Base-by-base conservation (phyloP, 2,797 vertebrate genomes). In the Picus viridis region DNA sequence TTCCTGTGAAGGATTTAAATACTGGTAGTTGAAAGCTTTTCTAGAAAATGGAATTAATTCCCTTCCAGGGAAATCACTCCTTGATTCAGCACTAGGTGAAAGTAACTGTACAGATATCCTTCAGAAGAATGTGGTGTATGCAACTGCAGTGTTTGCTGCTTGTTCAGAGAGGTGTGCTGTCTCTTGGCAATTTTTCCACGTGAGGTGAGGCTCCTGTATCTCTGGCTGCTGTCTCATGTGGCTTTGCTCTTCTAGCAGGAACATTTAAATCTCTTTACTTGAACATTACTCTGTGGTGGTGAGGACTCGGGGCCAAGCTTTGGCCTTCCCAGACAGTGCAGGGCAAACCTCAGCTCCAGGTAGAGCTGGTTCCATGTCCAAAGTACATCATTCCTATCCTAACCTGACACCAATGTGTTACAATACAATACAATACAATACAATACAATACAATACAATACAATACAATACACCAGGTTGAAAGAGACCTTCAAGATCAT, bases 1-100 rank as follows among this genome's bases (percentile, higher is more conserved):
- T 34, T 17, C 24, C 4, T 27, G 0, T 0, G 1, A 5, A 10
- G 1, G 2, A 24, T 79, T 82, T 82, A 5, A 49, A 27, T 45
- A 51, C 10, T 1, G 0, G 17, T n/a, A 3, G 2, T 43, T 70
- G 30, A 83, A 80, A 80, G 8, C 2, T 79, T 53, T 72, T 78
- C 18, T 45, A 5, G 30, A 47, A 36, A 32, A 15, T n/a, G 11
- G 5, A 63, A 7, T 67, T 59, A 3, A 30, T 77, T 58, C 26
- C n/a, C 6, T 68, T 65, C 45, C 72, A 61, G 17, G 70, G 27
- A 47, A 71, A 49, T 49, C 19, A 61, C 16, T 6, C 9, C 9
- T 77, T 57, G 20, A 43, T 65, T 84, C 2, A 2, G 7, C 51
- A 17, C 15, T n/a, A 34, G 24, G 8, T 70, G 59, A 32, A 32